Evolutionary conservation across 2,797 vertebrate species (phyloP), one percentile per base, ranked within the genome.

Genomic region (Carduelis carduelis): DNA sequence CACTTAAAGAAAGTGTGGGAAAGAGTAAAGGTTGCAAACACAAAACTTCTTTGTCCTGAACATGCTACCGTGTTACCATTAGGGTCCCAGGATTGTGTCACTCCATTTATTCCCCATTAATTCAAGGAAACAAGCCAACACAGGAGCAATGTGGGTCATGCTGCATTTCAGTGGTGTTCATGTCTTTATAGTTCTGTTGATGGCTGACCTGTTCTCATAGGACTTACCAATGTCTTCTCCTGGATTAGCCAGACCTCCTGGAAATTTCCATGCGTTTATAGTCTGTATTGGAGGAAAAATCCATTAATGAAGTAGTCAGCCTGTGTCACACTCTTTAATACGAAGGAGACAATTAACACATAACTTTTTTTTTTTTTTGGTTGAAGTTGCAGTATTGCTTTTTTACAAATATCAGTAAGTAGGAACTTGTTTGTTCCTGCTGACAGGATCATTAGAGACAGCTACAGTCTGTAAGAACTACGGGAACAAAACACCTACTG

Each of bases 171-270:
- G 34, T 28, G 21, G 32, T 49, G 35, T 76, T 83, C 11, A 49
- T 17, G 34, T 57, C 39, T 26, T 39, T 60, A 1, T 41, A 61
- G 50, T 37, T 74, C 57, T 81, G 47, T 21, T 88, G 83, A 63
- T 1, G 3, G 71, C 77, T 94, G 83, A 90, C 34, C 56, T 46
- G 35, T 86, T 83, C 39, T 22, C 47, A 63, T 35, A 53, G 89
- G 96, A 98, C 98, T 98, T 95, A 99, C 99, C 99, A 1, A 99
- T 99, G 92, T 99, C 98, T 98, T 99, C 99, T 83, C 98, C 99
- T 14, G 98, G 99, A 95, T 99, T 98, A 35, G 99, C 99, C 90
- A 99, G 96, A 59, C 99, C 99, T 65, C 99, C 99, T 70, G 99
- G 99, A 95, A 99, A 99, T 95, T 99, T 99, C 99, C 99, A 99